These are phyloP conservation scores for pig (Sus scrofa) DNA, from an alignment of 2,113 vertebrate genomes.

Conservation along the genomic window T2T-Sscrofa CM000822.6:12016001-12016500, in stretches of 20 bases:
- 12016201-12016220: background rate
- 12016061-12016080: too few species aligned
- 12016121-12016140: too few species aligned
- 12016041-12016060: too few species aligned
- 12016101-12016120: too few species aligned
- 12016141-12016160: too few species aligned
- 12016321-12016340: background rate
- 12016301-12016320: background rate
- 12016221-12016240: background rate
- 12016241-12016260: background rate
- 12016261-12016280: background rate
- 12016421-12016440: background rate
- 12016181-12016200: background rate
- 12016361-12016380: too few species aligned
- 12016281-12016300: background rate
- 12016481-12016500: background rate
- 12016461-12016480: background rate
- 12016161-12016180: too few species aligned
- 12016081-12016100: too few species aligned
- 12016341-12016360: background rate
- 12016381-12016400: background rate
- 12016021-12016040: too few species aligned
- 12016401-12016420: background rate
- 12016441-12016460: background rate
- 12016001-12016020: too few species aligned